Base-by-base conservation (phyloP, 1,140 invertebrate genomes). In the Zaprionus lachaisei region DNA sequence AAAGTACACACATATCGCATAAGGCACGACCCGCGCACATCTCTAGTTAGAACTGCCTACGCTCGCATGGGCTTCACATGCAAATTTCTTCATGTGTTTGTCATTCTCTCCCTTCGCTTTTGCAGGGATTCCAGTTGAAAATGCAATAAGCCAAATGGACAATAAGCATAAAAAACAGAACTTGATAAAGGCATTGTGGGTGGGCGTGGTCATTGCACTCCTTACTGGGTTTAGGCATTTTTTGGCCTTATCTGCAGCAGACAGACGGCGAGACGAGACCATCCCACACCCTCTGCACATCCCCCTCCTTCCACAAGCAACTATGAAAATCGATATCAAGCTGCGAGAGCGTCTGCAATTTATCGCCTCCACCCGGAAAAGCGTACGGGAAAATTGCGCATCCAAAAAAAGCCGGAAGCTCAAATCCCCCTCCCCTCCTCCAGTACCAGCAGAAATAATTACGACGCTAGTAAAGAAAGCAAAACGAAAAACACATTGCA, bases 301-400 rank as follows among this genome's bases (percentile, higher is more conserved):
- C 11, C 26, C 1, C 26, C 63, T 44, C n/a, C 41, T 41, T 55
- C 61, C 11, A n/a, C 26, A n/a, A 79, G 6, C 7, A 3, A 44
- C 15, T 41, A 65, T 56, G 26, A 72, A 65, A 76, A 76, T 76
- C 73, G 72, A 76, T 76, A 76, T 66, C 37, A 72, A 60, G 44
- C 11, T 22, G 47, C 41, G 34, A 58, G 24, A 58, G 24, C 67
- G 56, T 68, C 70, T 77, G 71, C 58, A 56, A n/a, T 72, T 77
- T 77, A 77, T 77, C 64, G 75, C 64, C 26, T 51, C 12, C 47
- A 58, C 69, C 70, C 79, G 67, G 74, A 78, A 72, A 78, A 64
- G 37, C 61, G 55, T 70, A 47, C 22, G 22, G 77, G 75, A 89
- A 87, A 90, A 89, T 81, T 68, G 81, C 81, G 79, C 73, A 76